A percentile compares a stretch with the other conserved stretches of the same genome.
Conservation (phyloP, 2,888 invertebrate genomes). For the Hydropsyche betteni region DNA sequence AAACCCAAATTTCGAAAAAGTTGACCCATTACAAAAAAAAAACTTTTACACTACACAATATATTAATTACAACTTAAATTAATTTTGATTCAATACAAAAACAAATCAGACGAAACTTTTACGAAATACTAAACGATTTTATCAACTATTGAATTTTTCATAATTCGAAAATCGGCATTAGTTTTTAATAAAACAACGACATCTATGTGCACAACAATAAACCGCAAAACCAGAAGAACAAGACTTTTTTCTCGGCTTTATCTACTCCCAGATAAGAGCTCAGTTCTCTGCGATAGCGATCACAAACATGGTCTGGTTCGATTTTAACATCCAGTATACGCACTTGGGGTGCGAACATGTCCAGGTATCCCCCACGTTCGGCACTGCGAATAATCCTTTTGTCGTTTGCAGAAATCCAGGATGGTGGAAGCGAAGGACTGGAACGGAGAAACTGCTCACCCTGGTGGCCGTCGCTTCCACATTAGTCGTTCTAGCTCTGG, state of each 20-base stretch:
- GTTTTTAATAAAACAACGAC: too few species aligned
- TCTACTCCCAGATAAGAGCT: neutral
- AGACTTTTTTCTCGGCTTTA: neutral
- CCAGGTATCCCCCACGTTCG: neutral
- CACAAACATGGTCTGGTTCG: conserved; percentile 20
- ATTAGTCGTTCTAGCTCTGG: conserved; percentile 69
- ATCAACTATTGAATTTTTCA: too few species aligned
- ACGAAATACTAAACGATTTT: too few species aligned
- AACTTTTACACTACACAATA: too few species aligned
- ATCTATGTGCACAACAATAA: too few species aligned
- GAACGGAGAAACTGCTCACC: conserved; percentile 76
- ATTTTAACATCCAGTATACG: conserved; percentile 4
- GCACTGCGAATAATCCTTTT: neutral
- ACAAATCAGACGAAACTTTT: too few species aligned
- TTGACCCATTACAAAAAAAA: too few species aligned
- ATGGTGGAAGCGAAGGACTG: conserved; percentile 82
- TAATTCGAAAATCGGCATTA: too few species aligned
- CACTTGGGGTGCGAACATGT: neutral
- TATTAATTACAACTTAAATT: too few species aligned
- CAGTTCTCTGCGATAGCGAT: neutral
- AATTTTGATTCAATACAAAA: too few species aligned
- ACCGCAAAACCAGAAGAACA: too few species aligned
- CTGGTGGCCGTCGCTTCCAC: conserved; percentile 67
- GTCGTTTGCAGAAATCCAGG: conserved; percentile 74
- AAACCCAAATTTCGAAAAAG: too few species aligned